Evolutionary conservation across 2,797 vertebrate genomes (phyloP).

Genomic region (Huso huso): DNA sequence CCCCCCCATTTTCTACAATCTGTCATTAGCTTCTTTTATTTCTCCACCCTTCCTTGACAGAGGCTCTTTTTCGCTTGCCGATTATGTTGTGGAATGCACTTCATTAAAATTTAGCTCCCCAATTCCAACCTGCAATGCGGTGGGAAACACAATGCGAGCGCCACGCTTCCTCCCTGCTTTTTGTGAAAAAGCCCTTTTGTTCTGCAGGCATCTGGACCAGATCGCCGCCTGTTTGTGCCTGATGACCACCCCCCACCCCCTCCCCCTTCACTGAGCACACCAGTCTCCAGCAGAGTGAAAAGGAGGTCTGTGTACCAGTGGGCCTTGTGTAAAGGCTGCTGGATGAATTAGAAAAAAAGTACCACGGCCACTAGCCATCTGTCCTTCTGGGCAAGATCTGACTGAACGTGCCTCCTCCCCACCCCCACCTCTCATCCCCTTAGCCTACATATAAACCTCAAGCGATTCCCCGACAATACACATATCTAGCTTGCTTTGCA

Average conservation of each 20-base stretch:
- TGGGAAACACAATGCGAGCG: conserved; percentile 74
- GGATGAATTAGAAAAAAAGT: conserved; percentile 68
- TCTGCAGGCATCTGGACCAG: conserved; percentile 85
- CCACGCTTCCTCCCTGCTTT: conserved; percentile 78
- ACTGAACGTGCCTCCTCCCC: conserved; percentile 37
- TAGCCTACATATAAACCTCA: conserved; percentile 54
- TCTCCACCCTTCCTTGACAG: conserved; percentile 33
- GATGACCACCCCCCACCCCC: conserved; percentile 53
- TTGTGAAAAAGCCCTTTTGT: conserved; percentile 88
- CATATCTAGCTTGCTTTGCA: conserved; percentile 18
- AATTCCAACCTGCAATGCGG: conserved; percentile 95
- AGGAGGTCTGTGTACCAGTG: conserved; percentile 63
- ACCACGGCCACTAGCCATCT: conserved; percentile 75
- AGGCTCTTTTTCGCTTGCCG: conserved; percentile 40
- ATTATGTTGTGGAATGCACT: conserved; percentile 79
- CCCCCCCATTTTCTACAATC: conserved; percentile 21
- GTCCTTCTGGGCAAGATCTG: conserved; percentile 60
- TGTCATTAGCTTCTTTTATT: conserved; percentile 36
- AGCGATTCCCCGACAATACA: conserved; percentile 12
- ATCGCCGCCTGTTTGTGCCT: conserved; percentile 75
- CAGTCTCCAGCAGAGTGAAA: conserved; percentile 60
- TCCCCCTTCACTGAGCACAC: conserved; percentile 34
- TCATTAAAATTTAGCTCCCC: conserved; percentile 87
- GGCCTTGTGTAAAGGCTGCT: conserved; percentile 72
- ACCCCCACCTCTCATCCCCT: conserved; percentile 41